Evolutionary conservation across 2,888 invertebrate genomes (phyloP), one percentile per base, ranked within the genome.

Genomic region (Lomographa bimaculata): DNA sequence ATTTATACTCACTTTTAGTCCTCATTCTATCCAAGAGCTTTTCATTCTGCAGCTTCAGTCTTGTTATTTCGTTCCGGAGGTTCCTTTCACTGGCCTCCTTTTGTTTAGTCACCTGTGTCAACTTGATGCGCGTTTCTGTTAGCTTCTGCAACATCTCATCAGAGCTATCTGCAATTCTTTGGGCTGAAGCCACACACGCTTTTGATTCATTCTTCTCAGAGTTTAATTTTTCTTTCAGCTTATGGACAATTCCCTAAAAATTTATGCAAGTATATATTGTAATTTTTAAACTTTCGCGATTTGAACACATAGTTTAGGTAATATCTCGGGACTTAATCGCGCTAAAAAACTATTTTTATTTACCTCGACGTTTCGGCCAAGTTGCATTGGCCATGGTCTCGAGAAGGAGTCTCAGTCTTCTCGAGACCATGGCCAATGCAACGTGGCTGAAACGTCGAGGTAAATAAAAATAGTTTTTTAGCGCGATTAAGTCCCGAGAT

Each of bases 171-270:
- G 86, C 71, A 20, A 84, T 72, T 42, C 80, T 73, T 48, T 82
- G 86, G 1, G 84, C 85, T 24, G 85, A 77, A 16, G 82, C 83
- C 14, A 87, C 73, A 66, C 87, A 89, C 6, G 86, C 79, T 50
- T 69, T 79, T 1, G 86, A 68, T 59, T 85, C 83, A 71, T 80
- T 82, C 51, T 81, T 81, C 45, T 86, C 85, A 2, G 42, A 46
- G 40, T 50, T 68, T 18, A 86, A 57, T 50, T 74, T 79, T 9
- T 74, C 68, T 53, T 79, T 84, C 2, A 83, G 46, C 34, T 57
- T 74, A n/a, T 53, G 59, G 4, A 80, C 49, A 34, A 66, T 52
- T 7, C 56, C 65, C 87, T 87, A 37, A 16, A 61, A n/a, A n/a
- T n/a, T n/a, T n/a, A n/a, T n/a, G n/a, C n/a, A 66, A n/a, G 1